These are phyloP conservation scores for Dryocosmus kuriphilus DNA, from an alignment of 2,888 invertebrate genomes.

Conservation along the genomic window DNA sequence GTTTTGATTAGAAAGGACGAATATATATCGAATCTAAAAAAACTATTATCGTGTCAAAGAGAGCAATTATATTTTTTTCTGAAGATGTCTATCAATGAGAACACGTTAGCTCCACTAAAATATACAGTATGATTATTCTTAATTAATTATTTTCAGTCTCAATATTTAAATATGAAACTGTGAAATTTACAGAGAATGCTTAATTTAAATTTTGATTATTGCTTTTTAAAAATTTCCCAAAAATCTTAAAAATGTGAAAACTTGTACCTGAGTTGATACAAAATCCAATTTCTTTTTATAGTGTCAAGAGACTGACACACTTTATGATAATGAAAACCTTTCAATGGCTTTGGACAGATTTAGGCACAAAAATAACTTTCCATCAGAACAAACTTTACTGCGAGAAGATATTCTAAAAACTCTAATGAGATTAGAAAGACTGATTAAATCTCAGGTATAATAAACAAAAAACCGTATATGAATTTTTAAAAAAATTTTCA, in stretches of 20 bases:
- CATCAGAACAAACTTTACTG: conserved; percentile 33
- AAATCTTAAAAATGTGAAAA: too few species aligned
- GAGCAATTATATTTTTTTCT: conserved; percentile 31
- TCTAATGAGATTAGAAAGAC: conserved; percentile 16
- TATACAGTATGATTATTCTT: conserved; percentile 10
- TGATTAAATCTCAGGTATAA: conserved; percentile 22
- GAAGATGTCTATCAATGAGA: conserved; percentile 22
- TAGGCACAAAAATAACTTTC: conserved; percentile 12
- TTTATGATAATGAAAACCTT: conserved; percentile 37
- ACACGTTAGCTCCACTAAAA: neutral
- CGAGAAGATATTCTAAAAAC: conserved; percentile 27
- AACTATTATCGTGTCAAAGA: conserved; percentile 27
- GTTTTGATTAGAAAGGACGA: conserved; percentile 18
- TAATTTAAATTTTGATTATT: too few species aligned
- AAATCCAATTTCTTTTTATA: neutral
- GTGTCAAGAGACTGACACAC: conserved; percentile 15
- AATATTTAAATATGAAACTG: neutral
- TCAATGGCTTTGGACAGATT: conserved; percentile 35
- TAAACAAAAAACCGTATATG: neutral
- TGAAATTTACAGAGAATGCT: too few species aligned
- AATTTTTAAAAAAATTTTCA: neutral
- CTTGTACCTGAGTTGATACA: too few species aligned
- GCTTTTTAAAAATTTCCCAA: too few species aligned
- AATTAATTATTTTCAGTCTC: neutral
- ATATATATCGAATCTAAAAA: conserved; percentile 22